Percentiles rank a stretch among this genome's conserved stretches.
Evolutionary conservation across 2,888 invertebrate genomes (phyloP).

Genomic region (Lasioglossum marginatum): DNA sequence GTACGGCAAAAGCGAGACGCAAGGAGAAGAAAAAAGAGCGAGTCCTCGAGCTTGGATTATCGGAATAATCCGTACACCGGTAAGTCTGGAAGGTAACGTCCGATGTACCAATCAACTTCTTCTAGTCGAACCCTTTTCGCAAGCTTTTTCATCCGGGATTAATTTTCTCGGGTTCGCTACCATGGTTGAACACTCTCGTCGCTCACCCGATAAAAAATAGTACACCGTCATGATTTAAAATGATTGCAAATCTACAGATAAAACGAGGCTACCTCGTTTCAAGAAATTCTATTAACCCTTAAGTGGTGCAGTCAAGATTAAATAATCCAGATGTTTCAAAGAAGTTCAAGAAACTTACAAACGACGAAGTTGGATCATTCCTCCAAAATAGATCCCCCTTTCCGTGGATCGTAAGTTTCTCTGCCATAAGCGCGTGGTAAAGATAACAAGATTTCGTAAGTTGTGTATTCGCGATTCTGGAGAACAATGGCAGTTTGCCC

Average conservation of each 20-base stretch:
- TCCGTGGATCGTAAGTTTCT: background rate
- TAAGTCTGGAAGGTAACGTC: slow-evolving; percentile 68
- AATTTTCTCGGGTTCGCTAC: background rate
- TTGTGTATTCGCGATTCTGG: background rate
- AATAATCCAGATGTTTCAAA: background rate
- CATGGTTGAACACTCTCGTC: background rate
- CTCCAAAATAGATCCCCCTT: background rate
- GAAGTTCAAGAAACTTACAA: background rate
- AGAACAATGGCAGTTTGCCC: background rate
- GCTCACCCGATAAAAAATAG: background rate
- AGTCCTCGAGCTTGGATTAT: slow-evolving; percentile 84
- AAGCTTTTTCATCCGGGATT: background rate
- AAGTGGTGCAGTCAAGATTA: background rate
- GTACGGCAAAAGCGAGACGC: slow-evolving; percentile 86
- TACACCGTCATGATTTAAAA: background rate
- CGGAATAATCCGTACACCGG: slow-evolving; percentile 87
- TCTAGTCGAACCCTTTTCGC: background rate
- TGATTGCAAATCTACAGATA: background rate
- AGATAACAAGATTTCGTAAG: background rate
- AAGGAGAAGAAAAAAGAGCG: slow-evolving; percentile 86
- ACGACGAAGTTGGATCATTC: background rate
- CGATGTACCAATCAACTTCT: slow-evolving; percentile 20
- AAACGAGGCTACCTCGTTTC: background rate
- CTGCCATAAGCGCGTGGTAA: background rate
- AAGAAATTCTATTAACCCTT: background rate